Evolutionary conservation across 2,888 invertebrate genomes (phyloP), one percentile per base, ranked within the genome.

Genomic region (Rhopalosiphum nymphaeae): DNA sequence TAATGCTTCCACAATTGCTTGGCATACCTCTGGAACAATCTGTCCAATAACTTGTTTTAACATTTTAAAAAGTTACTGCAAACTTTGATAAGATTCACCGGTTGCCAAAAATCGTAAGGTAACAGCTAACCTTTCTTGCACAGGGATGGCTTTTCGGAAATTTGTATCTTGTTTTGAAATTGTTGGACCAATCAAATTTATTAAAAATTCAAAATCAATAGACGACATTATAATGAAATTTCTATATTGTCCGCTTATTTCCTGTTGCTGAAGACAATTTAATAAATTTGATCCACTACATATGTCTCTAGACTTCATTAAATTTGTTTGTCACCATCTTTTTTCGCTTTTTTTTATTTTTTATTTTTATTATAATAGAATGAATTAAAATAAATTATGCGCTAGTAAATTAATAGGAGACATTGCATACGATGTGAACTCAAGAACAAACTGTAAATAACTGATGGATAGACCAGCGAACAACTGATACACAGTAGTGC

Each of bases 291-390:
- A 91, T 91, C 91, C 67, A n/a, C 36, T 36, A 10, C 21, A 91
- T 25, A 78, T 26, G 49, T 67, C 67, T 10, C n/a, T 67, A 57
- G 26, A 57, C 44, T 44, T 46, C 44, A 67, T 46, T n/a, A 90
- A n/a, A 67, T 61, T 67, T 44, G 46, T 90, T 90, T 67, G 67
- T 21, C 49, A n/a, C 49, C 90, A 91, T 78, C 26, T 91, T 78
- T 25, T 78, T 67, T 91, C 67, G 11, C 67, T 46, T 53, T 57
- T 85, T 86, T 49, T 44, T 61, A n/a, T n/a, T n/a, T n/a, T n/a
- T n/a, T n/a, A n/a, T n/a, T n/a, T n/a, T n/a, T n/a, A n/a, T 86
- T 3, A 44, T 3, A 86, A 44, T 44, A 57, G 0, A 89, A 89
- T 57, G 44, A 89, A 89, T 57, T 89, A 42, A 89, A 89, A 89